Percentiles rank a stretch among this genome's conserved stretches.
These are phyloP conservation scores for Caenorhabditis elegans DNA, from an alignment of 1,140 invertebrate genomes.

Conservation along the genomic window WBcel235 BX284606.5:4896501-4897000, in stretches of 20 bases:
- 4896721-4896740: neutral
- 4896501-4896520: too few relatives aligned
- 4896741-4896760: neutral
- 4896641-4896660: too few relatives aligned
- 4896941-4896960: constrained; percentile 60
- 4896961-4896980: constrained; percentile 58
- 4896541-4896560: too few relatives aligned
- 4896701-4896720: neutral
- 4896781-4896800: constrained; percentile 46
- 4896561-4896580: too few relatives aligned
- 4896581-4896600: too few relatives aligned
- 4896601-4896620: too few relatives aligned
- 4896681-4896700: neutral
- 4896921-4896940: constrained; percentile 58
- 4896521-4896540: too few relatives aligned
- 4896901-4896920: constrained; percentile 62
- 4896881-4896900: constrained; percentile 57
- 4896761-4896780: constrained; percentile 39
- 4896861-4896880: constrained; percentile 47
- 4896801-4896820: constrained; percentile 56
- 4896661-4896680: neutral
- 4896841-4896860: constrained; percentile 49
- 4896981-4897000: constrained; percentile 27
- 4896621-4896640: neutral
- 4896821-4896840: constrained; percentile 54